phyloP scores from a whole-genome alignment of 2,113 vertebrate species.

The Festucalex cinctus region DNA sequence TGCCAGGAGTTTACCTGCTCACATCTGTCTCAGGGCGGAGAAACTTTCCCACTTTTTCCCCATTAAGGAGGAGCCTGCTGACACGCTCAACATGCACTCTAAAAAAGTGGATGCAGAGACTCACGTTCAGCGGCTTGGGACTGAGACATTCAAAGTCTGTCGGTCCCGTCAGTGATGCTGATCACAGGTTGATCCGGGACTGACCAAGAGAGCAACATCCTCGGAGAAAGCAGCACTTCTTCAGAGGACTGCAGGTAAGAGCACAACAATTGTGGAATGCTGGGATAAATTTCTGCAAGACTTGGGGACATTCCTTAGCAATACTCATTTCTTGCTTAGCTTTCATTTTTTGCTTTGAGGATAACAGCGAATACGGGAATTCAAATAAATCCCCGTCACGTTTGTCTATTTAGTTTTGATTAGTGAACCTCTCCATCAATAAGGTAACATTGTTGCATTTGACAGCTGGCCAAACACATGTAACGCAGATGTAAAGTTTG shows the following conservation, averaged over 20 bases:
- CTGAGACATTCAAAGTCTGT: conserved; percentile 12
- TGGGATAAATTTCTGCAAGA: conserved; percentile 62
- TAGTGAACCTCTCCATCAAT: neutral
- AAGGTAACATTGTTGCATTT: neutral
- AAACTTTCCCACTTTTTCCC: conserved; percentile 37
- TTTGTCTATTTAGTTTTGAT: neutral
- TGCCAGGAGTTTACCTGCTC: conserved; percentile 63
- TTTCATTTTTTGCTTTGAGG: neutral
- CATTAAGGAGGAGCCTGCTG: conserved; percentile 64
- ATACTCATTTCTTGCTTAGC: conserved; percentile 2
- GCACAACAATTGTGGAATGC: conserved; percentile 62
- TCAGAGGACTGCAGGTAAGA: conserved; percentile 64
- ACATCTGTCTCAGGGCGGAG: conserved; percentile 61
- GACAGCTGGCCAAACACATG: neutral
- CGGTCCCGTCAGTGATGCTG: conserved; percentile 51
- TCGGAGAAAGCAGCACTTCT: conserved; percentile 23
- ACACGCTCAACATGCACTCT: conserved; percentile 37
- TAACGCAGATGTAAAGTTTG: neutral
- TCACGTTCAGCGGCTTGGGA: conserved; percentile 8
- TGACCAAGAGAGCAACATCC: conserved; percentile 10
- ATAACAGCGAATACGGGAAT: neutral
- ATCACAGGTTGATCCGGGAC: conserved; percentile 39
- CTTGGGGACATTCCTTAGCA: conserved; percentile 66
- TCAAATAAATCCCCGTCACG: neutral
- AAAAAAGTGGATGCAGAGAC: conserved; percentile 43